Conservation (phyloP, 2,888 invertebrate species). For the Smittia aterrima region DNA sequence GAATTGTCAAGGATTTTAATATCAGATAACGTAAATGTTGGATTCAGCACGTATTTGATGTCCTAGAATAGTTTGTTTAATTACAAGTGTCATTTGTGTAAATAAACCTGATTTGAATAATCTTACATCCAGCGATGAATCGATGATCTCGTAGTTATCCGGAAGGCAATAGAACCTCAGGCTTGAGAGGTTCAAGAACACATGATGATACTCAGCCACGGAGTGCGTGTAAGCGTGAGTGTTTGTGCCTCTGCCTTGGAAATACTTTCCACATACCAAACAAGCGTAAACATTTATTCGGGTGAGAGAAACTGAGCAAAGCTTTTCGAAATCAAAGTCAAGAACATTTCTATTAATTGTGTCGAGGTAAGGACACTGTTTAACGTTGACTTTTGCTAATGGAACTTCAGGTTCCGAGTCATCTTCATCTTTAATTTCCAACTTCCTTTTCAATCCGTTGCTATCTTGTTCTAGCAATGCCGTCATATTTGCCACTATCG, state of each 20-base stretch:
- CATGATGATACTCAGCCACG: conserved; percentile 96
- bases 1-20: conserved; percentile 74
- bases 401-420: conserved; percentile 18
- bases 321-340: conserved; percentile 99
- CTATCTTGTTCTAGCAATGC: background rate
- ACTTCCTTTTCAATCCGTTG: conserved; percentile 15
- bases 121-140: conserved; percentile 49
- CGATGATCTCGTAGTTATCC: conserved; percentile 98
- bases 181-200: conserved; percentile 94
- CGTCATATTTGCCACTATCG: no score
- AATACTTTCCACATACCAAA: conserved; percentile 98
- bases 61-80: conserved; percentile 77
- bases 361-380: conserved; percentile 88
- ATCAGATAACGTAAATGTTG: conserved; percentile 83
- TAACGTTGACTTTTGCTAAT: conserved; percentile 14
- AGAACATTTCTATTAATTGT: conserved; percentile 95
- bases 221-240: conserved; percentile 99
- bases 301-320: conserved; percentile 96
- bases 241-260: conserved; percentile 93
- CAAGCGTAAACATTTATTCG: conserved; percentile 99
- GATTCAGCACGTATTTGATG: conserved; percentile 97
- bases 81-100: no score
- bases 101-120: no score
- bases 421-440: conserved; percentile 29
- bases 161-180: conserved; percentile 98